Base-by-base conservation (phyloP, 2,797 vertebrate species). In the Alcedo atthis region DNA sequence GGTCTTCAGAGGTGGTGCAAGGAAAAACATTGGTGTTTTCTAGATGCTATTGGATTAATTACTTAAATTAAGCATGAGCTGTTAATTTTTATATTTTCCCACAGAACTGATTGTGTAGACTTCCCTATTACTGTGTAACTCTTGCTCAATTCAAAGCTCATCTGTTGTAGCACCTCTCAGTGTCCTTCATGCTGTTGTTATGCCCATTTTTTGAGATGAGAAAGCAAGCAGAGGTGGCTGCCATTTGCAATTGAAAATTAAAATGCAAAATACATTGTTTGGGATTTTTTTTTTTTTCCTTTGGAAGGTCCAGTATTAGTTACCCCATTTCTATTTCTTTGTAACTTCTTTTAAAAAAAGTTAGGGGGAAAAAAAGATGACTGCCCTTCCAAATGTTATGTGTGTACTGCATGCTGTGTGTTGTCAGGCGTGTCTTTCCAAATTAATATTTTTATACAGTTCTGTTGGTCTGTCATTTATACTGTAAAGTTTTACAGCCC, bases 331-430 rank as follows among this genome's bases (percentile, higher is more conserved):
- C 77, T 73, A 33, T 43, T 80, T 59, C 67, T 70, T 42, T 4
- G 2, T 58, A 64, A 28, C 19, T 63, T 51, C 7, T 48, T 67
- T 58, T 8, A 3, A 57, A 22, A 59, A 30, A 61, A 30, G 12
- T 30, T 33, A 4, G 1, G 5, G 8, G 4, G 4, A 2, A 6
- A 15, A 49, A 26, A 55, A n/a, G 15, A 7, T 74, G 28, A 37
- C 26, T 18, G 3, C 7, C 16, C 15, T 53, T 67, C 57, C 22
- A 43, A 6, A 33, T 55, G 28, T 48, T 10, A 5, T 0, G 0
- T 24, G 9, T 48, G 7, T 73, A 18, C 12, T 63, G 12, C 8
- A 13, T 76, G 24, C 19, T 2, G 1, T 43, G 15, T 82, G n/a
- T 62, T 76, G 12, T 48, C 30, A 42, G 28, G 25, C 8, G 9